These are phyloP conservation scores for Lordiphosa fenestrarum DNA, from an alignment of 2,888 invertebrate genomes.

Conservation along the genomic window DNA sequence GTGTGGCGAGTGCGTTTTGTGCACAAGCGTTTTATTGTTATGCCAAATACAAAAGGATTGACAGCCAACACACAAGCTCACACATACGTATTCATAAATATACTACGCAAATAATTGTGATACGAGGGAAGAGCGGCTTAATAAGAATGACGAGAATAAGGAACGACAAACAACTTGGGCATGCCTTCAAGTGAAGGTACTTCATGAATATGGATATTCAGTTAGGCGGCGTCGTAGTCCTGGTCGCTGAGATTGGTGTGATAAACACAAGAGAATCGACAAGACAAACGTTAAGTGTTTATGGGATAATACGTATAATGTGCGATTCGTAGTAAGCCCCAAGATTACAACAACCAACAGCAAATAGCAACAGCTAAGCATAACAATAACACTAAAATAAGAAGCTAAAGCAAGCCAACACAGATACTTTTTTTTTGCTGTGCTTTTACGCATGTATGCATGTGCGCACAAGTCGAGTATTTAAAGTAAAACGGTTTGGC, in stretches of 20 bases:
- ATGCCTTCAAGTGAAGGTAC: constrained; percentile 42
- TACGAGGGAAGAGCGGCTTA: constrained; percentile 37
- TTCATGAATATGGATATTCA: constrained; percentile 37
- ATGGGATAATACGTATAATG: constrained; percentile 51
- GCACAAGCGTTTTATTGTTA: constrained; percentile 46
- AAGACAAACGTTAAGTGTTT: constrained; percentile 69
- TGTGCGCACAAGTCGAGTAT: constrained; percentile 6
- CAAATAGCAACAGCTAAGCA: constrained; percentile 41
- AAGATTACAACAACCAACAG: constrained; percentile 29
- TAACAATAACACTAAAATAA: constrained; percentile 57
- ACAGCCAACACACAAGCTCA: constrained; percentile 27
- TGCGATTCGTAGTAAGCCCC: constrained; percentile 8
- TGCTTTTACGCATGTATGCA: background rate
- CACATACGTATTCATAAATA: background rate
- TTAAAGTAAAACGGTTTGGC: constrained; percentile 11
- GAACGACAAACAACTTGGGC: constrained; percentile 55
- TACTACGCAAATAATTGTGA: constrained; percentile 23
- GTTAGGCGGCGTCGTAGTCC: constrained; percentile 18
- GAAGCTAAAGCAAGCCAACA: constrained; percentile 18
- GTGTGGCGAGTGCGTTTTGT: constrained; percentile 18
- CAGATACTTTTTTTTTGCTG: constrained; percentile 11
- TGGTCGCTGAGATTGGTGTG: constrained; percentile 52
- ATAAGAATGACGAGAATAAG: constrained; percentile 63
- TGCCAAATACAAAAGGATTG: constrained; percentile 65
- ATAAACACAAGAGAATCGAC: constrained; percentile 58